Evolutionary conservation across 2,888 invertebrate species (phyloP), one percentile per base, ranked within the genome.

Genomic region (Dicyrtomina minuta): DNA sequence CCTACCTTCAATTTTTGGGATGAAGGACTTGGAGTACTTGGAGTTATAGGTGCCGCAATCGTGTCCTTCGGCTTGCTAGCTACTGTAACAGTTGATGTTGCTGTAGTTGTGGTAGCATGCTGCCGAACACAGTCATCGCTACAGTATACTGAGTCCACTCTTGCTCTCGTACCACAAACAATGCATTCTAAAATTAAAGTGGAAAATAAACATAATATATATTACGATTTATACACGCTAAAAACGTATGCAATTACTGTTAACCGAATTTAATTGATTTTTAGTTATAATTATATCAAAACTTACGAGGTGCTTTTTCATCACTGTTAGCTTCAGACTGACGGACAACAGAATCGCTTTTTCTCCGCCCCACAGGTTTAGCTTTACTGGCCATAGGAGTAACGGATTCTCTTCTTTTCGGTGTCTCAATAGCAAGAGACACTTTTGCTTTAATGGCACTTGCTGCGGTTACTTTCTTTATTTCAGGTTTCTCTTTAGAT

Each of bases 121-220:
- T 69, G 64, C 17, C 26, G 10, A 78, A 95, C 92, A 81, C 96
- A 96, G 41, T 87, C 87, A 79, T 93, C 91, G 79, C 93, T 91
- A 82, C 96, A 96, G 82, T 93, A 96, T 78, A 93, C 90, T 66
- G 91, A 91, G 79, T 88, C 90, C n/a, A 86, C 84, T n/a, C 91
- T 86, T 0, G 91, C 88, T 20, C 88, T 88, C 79, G 88, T 88
- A 79, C 90, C 90, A 81, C 93, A 93, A 15, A 91, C 90, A 60
- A 92, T 89, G 80, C 93, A 93, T 74, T 82, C 59, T 55, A 51
- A 44, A 33, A n/a, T 15, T 10, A 44, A 60, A 22, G 17, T 1
- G 26, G 26, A 53, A 43, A n/a, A 44, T 44, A 44, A 44, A n/a
- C 13, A 44, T 44, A 44, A 44, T 3, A 1, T n/a, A n/a, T 3